Conservation (phyloP, 2,797 vertebrate genomes). For the Poliocrania exsul region DNA sequence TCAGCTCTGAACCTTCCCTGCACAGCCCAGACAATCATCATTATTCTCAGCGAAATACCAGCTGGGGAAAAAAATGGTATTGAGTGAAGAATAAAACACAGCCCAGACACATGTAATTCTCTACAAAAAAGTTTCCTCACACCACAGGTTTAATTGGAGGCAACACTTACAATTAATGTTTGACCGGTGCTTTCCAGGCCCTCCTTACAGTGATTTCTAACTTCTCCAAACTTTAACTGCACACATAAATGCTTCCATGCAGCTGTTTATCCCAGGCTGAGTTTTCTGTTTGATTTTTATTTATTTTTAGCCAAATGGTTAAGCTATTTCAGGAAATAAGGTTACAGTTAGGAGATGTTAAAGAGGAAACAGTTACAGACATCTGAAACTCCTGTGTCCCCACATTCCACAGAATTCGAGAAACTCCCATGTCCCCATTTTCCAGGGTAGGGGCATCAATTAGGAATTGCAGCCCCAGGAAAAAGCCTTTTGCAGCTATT, state of each 20-base stretch:
- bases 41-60: background rate
- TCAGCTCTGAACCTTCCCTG: background rate
- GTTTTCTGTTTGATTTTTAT: background rate
- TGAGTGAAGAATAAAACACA: background rate
- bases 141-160: background rate
- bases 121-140: background rate
- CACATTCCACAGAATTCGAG: background rate
- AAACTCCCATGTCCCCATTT: background rate
- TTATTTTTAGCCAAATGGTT: conserved; percentile 14
- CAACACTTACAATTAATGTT: background rate
- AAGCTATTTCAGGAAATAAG: background rate
- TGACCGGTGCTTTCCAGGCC: background rate
- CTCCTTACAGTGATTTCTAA: fast-evolving
- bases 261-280: background rate
- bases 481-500: background rate
- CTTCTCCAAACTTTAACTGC: background rate
- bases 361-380: background rate
- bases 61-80: background rate
- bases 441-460: background rate
- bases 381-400: background rate
- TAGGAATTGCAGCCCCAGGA: background rate
- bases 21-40: background rate
- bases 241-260: fast-evolving
- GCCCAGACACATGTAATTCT: fast-evolving
- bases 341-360: background rate